Base-by-base conservation (phyloP, 1,140 invertebrate species). In the Vanessa atalanta region DNA sequence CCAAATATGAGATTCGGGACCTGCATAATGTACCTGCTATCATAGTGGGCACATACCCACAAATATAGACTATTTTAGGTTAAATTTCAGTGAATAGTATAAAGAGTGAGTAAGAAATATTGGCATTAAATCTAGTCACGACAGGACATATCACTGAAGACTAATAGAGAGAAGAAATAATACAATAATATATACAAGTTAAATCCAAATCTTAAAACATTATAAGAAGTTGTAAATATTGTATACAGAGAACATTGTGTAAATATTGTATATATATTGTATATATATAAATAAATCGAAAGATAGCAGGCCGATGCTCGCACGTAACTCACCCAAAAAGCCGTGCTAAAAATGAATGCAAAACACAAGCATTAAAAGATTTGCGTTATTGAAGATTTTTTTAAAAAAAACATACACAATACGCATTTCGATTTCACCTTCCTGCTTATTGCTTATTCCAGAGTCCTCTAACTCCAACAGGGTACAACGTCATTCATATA, bases 1-100 rank as follows among this genome's bases (percentile, higher is more conserved):
- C 96, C 96, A 94, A 97, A 95, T 43, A 97, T 94, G 65, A 96
- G 95, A 93, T 23, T 95, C 95, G 15, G 95, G 88, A 14, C 95
- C 95, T 31, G 26, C 6, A 31, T 6, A 31, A 4, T 31, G 26
- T 31, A 31, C 26, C 26, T 31, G 6, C 3, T 31, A 31, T 31
- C 3, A 31, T 31, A 31, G 26, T 31, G 26, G 26, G 3, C 26
- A 31, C 26, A 31, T 31, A 31, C 26, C 26, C 26, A 31, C 26
- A 31, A 31, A 31, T 31, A 78, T 95, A 88, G 0, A 96, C 95
- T 12, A 95, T 94, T 1, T 95, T 95, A 0, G 95, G 95, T 70
- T 90, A 72, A 61, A 89, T 81, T 68, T 91, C 89, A n/a, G 87
- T 84, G 3, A 88, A 91, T 55, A 89, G 89, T 73, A 86, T 82